Evolutionary conservation across 2,888 invertebrate genomes (phyloP), one percentile per base, ranked within the genome.

Genomic region (Drosophila nigricruria): DNA sequence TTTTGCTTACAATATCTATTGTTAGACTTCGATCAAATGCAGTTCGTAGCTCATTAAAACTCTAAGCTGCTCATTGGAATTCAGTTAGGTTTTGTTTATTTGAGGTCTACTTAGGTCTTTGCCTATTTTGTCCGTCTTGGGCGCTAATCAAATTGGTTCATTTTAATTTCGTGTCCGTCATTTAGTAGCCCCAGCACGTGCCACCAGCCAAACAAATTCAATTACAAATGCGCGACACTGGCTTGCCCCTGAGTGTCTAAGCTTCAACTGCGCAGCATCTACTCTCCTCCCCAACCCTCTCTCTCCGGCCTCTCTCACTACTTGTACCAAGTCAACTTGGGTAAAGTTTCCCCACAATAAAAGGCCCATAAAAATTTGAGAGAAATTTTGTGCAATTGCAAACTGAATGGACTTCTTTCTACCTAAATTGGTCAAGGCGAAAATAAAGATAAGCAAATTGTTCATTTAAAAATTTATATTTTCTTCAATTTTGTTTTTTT

Each of bases 91-190:
- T 32, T 43, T 56, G 42, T 54, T 40, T 54, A 18, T 18, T 40
- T 36, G 40, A 40, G 54, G 18, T 40, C 18, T 20, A 12, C 56
- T 56, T 9, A 30, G 20, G 34, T 30, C 18, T 20, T 12, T 16
- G n/a, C 61, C 12, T 36, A 20, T 50, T 56, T 56, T 40, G n/a
- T 56, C 40, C 56, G 23, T 25, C 38, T 67, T 42, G 27, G 20
- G 3, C 25, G n/a, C 36, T 62, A 76, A 82, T 82, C 72, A 70
- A 82, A 76, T 82, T 76, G 78, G 40, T 78, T 70, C 57, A 61
- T 82, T 82, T 85, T 70, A 85, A 85, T 80, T 82, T 82, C 64
- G 56, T 52, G 47, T 27, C 67, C 59, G 45, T 58, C 45, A 62
- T 69, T 75, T 61, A 25, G 53, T 65, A 70, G 57, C 47, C 61